Base-by-base conservation (phyloP, 92 coral and sea anemone genomes). In the Zoanthus solanderi region DNA sequence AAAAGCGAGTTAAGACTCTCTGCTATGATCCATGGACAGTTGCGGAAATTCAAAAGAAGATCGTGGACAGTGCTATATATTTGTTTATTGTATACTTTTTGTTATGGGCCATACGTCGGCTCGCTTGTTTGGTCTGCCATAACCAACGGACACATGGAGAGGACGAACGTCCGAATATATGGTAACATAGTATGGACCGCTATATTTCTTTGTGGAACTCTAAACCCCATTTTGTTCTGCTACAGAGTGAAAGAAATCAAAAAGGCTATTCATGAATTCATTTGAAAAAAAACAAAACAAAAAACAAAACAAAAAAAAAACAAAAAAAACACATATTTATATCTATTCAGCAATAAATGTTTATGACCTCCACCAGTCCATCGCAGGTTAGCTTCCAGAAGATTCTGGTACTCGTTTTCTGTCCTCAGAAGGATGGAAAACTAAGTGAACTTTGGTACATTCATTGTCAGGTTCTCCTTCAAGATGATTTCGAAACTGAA, bases 191-290 rank as follows among this genome's bases (percentile, higher is more conserved):
- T 68, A 14, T 78, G 83, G 83, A 78, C 71, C 3, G 13, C 42
- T 4, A 31, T 78, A 14, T 57, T 56, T 54, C 50, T 78, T 16
- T 53, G 83, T 78, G 83, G 83, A 78, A 78, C 83, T 28, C 46
- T 78, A 60, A 78, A 78, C 13, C 83, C 83, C 15, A 29, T 30
- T 56, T 78, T 78, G 71, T 78, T 78, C 32, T 57, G 83, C 69
- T 78, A 57, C 65, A 78, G 83, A 58, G 57, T 78, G 13, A 37
- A 45, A 56, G 71, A 78, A 78, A 57, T 78, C 52, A 78, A 37
- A 15, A 78, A 16, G 11, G 83, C 83, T 57, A 78, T 57, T 10
- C 48, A 78, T 30, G 50, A 54, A 15, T 31, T 78, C 1, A 16
- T 78, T 28, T 30, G 83, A 57, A 78, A 76, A 57, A 31, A 14